Evolutionary conservation across 2,888 invertebrate genomes (phyloP).

Genomic region (Callyntrura guangdongensis): DNA sequence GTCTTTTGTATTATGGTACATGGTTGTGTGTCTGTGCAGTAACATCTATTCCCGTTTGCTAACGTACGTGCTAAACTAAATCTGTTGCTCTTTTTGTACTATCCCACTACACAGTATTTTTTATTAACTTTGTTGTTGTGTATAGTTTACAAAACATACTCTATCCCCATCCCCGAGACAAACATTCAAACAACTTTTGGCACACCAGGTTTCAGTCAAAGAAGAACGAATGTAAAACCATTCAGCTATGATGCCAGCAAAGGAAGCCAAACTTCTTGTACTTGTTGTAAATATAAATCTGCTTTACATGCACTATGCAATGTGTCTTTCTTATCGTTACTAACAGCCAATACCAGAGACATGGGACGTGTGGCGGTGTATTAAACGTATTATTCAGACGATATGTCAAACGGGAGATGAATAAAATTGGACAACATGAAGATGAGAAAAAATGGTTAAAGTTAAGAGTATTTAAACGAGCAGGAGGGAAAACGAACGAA

Average conservation of each 20-base stretch:
- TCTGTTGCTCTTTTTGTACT: constrained; percentile 56
- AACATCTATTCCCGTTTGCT: constrained; percentile 19
- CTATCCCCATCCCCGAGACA: background rate
- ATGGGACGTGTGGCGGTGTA: background rate
- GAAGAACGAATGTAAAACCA: constrained; percentile 30
- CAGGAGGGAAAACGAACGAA: background rate
- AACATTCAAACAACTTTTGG: constrained; percentile 24
- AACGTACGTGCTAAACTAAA: constrained; percentile 56
- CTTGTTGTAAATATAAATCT: background rate
- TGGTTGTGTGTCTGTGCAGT: background rate
- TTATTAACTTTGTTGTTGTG: background rate
- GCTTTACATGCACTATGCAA: too few species aligned
- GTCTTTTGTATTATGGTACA: background rate
- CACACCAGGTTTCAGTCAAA: constrained; percentile 28
- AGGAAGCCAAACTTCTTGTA: background rate
- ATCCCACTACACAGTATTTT: background rate
- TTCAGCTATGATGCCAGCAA: background rate
- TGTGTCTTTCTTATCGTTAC: constrained; percentile 25
- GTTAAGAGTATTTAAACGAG: background rate
- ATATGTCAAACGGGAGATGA: constrained; percentile 32
- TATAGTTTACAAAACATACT: background rate
- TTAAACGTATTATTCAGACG: constrained; percentile 7
- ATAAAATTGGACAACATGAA: constrained; percentile 32
- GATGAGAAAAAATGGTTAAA: background rate
- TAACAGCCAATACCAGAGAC: background rate